Base-by-base conservation (phyloP, 2,797 vertebrate genomes). In the Myripristis jacobus region DNA sequence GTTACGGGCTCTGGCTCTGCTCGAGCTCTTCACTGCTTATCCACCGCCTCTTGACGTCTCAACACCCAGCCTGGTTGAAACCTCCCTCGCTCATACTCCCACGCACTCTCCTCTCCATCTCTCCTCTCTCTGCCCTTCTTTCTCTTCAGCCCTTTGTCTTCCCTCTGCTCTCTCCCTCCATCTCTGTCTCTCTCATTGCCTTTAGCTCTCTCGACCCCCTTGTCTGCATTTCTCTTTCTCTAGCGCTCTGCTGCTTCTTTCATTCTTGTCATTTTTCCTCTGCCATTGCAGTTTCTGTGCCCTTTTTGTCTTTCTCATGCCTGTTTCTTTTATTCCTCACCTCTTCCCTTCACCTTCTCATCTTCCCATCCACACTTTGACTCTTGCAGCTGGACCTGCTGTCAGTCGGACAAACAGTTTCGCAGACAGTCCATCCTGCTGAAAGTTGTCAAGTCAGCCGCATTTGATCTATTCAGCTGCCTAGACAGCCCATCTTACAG, bases 11-110 rank as follows among this genome's bases (percentile, higher is more conserved):
- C 21, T 0, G 41, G 56, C 79, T 81, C 65, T 81, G 60, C 73
- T 83, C 60, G 64, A 73, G 65, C 79, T 84, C 79, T 57, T 82
- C 57, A 29, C 71, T 47, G 70, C 82, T 73, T 79, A 62, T 66
- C 71, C 41, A 38, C 66, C 3, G 10, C 2, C 60, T 70, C 70
- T 72, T 51, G 59, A 67, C 24, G 4, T 71, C 46, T 55, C 59
- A 21, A 6, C 18, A 29, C 44, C 57, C 63, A 46, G 70, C 50
- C 16, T 16, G 11, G 72, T 68, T 29, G 9, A 73, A 73, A 73
- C 64, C 58, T 53, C 22, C 61, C 36, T 80, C 51, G 13, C 46
- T 46, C 21, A 61, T 53, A 77, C 87, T 67, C 88, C 83, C 74
- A 83, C 87, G 62, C 82, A 48, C 50, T 80, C 58, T 55, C 27